Percentiles rank a stretch among this genome's conserved stretches.
These are phyloP conservation scores for Nycticryphes semicollaris DNA, from an alignment of 2,113 vertebrate species.

Conservation along the genomic window DNA sequence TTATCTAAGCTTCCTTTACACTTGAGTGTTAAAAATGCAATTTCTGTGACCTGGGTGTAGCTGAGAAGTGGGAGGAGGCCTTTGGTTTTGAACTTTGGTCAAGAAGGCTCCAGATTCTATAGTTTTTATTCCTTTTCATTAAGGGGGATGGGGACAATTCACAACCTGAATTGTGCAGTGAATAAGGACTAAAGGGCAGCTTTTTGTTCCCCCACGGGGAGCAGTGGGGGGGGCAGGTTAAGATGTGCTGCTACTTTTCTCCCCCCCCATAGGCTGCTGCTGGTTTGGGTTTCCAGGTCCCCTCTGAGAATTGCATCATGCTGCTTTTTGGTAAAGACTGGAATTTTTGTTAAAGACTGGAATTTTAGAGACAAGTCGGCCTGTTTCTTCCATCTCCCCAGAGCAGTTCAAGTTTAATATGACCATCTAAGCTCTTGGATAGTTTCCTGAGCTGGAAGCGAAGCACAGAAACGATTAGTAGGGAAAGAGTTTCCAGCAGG, in stretches of 20 bases:
- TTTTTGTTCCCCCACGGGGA: accelerated
- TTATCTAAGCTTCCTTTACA: background rate
- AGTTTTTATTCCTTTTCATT: background rate
- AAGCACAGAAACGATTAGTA: background rate
- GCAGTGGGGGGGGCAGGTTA: background rate
- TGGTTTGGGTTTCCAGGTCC: background rate
- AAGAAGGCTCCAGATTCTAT: background rate
- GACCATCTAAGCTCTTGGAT: background rate
- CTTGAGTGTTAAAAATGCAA: background rate
- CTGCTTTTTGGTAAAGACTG: background rate
- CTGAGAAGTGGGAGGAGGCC: background rate
- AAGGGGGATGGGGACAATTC: background rate
- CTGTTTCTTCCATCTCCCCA: background rate
- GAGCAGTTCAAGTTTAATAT: background rate
- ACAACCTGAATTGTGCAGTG: background rate
- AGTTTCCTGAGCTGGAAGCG: background rate
- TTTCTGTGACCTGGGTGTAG: background rate
- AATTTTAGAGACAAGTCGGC: background rate
- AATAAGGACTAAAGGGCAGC: background rate
- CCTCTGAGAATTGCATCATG: background rate
- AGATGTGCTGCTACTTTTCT: background rate
- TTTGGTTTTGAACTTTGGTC: slow-evolving; percentile 21
- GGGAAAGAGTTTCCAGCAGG: background rate
- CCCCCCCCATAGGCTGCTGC: background rate
- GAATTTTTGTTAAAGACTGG: background rate